Base-by-base conservation (phyloP, 2,888 invertebrate genomes). In the Diloba caeruleocephala region DNA sequence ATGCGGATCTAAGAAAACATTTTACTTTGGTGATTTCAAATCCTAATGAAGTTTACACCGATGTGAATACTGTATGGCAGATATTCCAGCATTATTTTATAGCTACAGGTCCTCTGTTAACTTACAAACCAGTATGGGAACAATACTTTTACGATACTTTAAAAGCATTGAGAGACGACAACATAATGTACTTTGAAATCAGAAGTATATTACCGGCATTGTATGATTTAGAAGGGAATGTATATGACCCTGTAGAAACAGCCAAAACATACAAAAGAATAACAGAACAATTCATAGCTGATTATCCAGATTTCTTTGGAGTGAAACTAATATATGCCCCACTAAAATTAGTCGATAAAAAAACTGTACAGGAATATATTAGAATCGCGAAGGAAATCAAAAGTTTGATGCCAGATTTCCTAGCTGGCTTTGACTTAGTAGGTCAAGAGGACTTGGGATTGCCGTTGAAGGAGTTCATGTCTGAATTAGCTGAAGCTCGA, bases 361-460 rank as follows among this genome's bases (percentile, higher is more conserved):
- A 78, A 10, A 87, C 89, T 0, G 78, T 96, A 0, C 78, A 86
- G 0, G 72, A 84, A 0, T 95, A 95, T 71, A 78, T 96, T 10
- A 58, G 79, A 50, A 88, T 67, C n/a, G 89, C 91, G 0, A 83
- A 71, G 49, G 62, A 78, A 62, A 81, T 95, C n/a, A 92, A 95
- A 76, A 78, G 71, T 0, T 76, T 78, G 29, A 94, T 95, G 72
- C 96, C 97, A 0, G 90, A 94, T 51, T 96, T 96, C 65, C 83
- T 97, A n/a, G 96, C 95, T 9, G 97, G 97, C 8, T 97, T 97
- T 62, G 97, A 97, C 89, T 91, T 98, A 52, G 97, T 97, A 0
- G 97, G 97, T 0, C 96, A 96, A 76, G 97, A 97, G 85, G 97
- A 97, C 74, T 85, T 94, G 46, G 97, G 97, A 0, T 78, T 86